Conservation (phyloP, 92 coral and sea anemone species). For the Pocillopora grandis region DNA sequence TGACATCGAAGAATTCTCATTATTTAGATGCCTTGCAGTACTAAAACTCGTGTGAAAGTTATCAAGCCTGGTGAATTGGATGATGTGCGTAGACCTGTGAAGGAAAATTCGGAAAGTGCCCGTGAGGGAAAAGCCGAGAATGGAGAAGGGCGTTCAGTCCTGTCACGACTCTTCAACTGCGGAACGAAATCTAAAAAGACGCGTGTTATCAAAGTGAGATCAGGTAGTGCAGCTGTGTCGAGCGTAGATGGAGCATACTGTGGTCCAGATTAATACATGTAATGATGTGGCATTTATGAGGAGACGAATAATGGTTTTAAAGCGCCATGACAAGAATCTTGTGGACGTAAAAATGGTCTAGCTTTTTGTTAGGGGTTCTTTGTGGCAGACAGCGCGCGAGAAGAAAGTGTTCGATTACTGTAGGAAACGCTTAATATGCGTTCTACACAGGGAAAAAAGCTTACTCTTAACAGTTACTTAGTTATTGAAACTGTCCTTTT, state of each 20-base stretch:
- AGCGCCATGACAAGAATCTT: too few species aligned
- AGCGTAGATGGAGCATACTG: conserved; percentile 12
- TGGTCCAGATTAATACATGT: neutral
- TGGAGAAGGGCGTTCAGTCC: neutral
- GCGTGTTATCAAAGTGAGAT: neutral
- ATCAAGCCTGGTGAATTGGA: conserved; percentile 17
- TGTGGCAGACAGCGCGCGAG: too few species aligned
- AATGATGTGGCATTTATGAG: neutral
- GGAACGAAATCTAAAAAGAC: neutral
- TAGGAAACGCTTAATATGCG: too few species aligned
- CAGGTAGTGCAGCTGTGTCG: neutral
- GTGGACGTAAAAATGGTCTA: too few species aligned
- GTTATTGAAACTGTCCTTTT: too few species aligned
- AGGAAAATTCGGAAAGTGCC: neutral
- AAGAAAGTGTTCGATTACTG: too few species aligned
- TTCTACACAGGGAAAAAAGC: too few species aligned
- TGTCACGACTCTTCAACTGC: neutral
- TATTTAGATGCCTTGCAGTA: neutral
- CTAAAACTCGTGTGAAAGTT: neutral
- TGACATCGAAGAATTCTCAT: neutral
- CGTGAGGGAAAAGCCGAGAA: neutral
- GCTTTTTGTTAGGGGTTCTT: too few species aligned
- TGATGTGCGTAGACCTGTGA: neutral
- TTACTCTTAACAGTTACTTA: too few species aligned
- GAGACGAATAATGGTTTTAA: neutral